Evolutionary conservation across 2,888 invertebrate species (phyloP), one percentile per base, ranked within the genome.

Genomic region (Cosmia pyralina): DNA sequence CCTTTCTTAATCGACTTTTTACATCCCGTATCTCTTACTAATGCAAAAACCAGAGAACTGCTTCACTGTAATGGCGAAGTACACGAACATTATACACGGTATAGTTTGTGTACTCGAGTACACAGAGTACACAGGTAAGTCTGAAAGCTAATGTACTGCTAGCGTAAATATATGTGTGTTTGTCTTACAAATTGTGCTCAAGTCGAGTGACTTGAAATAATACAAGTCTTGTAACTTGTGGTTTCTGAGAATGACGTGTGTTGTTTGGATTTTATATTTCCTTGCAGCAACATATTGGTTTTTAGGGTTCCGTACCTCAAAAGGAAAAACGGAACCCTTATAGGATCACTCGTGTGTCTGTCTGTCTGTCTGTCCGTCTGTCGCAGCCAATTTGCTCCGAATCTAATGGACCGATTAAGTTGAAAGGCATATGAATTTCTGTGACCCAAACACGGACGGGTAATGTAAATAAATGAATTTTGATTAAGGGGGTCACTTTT

Each of bases 131-230:
- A 72, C 69, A 76, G 63, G 60, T 67, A 59, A 34, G 75, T 66
- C 75, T 74, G 65, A 71, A 66, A 83, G 68, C 83, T 82, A 72
- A 82, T 79, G 76, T 76, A 72, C 70, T 58, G 55, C 64, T 53
- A 69, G 50, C 19, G 63, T 70, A 81, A 75, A 82, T 71, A 77
- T 52, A n/a, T 67, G 28, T 46, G 34, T 70, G 70, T 83, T 82
- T 76, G 65, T 62, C n/a, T 82, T 72, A 68, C 58, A 72, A 84
- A 78, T 78, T 77, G 76, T 75, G 55, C n/a, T 70, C 38, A 1
- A 4, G 22, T 64, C n/a, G 60, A 76, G 55, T 64, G 64, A 69
- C 50, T 78, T 60, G 41, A 60, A 70, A 66, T 74, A 82, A 82
- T 83, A 69, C 10, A 19, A 38, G 19, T 66, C 28, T 70, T 73